Evolutionary conservation across 2,888 invertebrate species (phyloP).

Genomic region (Shargacucullia verbasci): DNA sequence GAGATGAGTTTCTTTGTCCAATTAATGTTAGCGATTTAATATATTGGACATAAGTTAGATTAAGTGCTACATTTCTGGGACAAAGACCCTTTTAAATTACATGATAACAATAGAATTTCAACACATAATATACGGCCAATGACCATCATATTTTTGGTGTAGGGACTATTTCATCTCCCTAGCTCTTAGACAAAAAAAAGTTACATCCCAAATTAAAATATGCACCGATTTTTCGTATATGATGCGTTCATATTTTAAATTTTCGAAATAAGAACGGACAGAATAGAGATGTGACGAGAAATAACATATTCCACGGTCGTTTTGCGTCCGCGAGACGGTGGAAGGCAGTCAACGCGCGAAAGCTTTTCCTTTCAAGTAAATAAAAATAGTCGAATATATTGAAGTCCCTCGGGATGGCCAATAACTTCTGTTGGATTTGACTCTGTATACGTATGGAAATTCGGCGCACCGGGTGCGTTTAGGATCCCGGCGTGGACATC

Average conservation of each 20-base stretch:
- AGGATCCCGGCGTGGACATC: slow-evolving; percentile 63
- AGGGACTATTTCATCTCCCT: slow-evolving; percentile 4
- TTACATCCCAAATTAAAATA: slow-evolving; percentile 27
- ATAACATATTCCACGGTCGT: slow-evolving; percentile 78
- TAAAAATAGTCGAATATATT: slow-evolving; percentile 85
- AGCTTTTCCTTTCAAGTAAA: slow-evolving; percentile 78
- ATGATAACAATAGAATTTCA: not conserved
- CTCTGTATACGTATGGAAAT: slow-evolving; percentile 83
- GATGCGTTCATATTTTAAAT: slow-evolving; percentile 37
- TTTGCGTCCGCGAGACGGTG: slow-evolving; percentile 68
- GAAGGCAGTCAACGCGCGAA: slow-evolving; percentile 69
- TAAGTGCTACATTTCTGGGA: not conserved
- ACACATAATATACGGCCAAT: not conserved
- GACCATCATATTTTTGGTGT: slow-evolving; percentile 7
- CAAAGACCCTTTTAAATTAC: slow-evolving; percentile 4
- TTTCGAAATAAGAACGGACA: slow-evolving; percentile 45
- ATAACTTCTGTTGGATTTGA: slow-evolving; percentile 81
- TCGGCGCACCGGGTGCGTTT: slow-evolving; percentile 66
- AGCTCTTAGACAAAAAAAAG: slow-evolving; percentile 7
- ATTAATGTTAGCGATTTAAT: slow-evolving; percentile 28
- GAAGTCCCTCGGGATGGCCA: slow-evolving; percentile 83
- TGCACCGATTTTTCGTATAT: slow-evolving; percentile 24
- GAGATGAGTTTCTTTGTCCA: slow-evolving; percentile 41
- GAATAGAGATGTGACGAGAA: slow-evolving; percentile 64
- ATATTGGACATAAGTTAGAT: slow-evolving; percentile 7